Percentiles rank a stretch among this genome's conserved stretches.
These are phyloP conservation scores for Saccostrea echinata DNA, from an alignment of 1,140 invertebrate genomes.

Conservation along the genomic window DNA sequence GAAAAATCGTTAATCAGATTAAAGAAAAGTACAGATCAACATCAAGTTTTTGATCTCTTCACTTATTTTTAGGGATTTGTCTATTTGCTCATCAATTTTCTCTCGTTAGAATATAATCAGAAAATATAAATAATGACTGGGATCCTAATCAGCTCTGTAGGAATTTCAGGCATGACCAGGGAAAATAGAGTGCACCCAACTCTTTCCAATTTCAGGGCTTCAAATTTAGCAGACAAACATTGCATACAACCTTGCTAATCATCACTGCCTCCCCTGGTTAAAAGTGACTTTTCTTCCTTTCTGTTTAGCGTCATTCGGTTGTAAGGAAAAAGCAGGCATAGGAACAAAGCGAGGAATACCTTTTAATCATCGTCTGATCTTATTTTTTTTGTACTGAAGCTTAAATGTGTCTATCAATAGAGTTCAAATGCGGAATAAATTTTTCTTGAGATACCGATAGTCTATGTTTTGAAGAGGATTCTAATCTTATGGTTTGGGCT, in stretches of 20 bases:
- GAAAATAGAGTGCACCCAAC: background rate
- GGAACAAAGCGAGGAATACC: background rate
- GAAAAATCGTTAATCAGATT: background rate
- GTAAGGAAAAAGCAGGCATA: background rate
- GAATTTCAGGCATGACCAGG: slow-evolving; percentile 35
- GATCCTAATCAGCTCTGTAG: slow-evolving; percentile 29
- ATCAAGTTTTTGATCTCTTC: background rate
- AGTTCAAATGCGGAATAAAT: slow-evolving; percentile 21
- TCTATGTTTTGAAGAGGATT: slow-evolving; percentile 27
- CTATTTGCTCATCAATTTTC: slow-evolving; percentile 35
- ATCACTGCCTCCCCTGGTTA: slow-evolving; percentile 5
- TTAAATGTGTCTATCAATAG: slow-evolving; percentile 22
- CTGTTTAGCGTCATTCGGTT: background rate
- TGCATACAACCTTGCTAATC: slow-evolving; percentile 11
- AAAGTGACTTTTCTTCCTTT: slow-evolving; percentile 25
- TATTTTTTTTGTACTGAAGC: background rate
- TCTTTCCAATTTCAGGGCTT: slow-evolving; percentile 13
- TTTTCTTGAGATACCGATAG: background rate
- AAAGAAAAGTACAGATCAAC: slow-evolving; percentile 2
- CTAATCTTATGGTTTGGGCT: background rate
- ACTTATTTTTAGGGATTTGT: background rate
- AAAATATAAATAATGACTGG: slow-evolving; percentile 24
- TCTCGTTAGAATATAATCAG: slow-evolving; percentile 6
- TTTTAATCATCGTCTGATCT: background rate
- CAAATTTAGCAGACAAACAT: slow-evolving; percentile 29